Base-by-base conservation (phyloP, 2,113 vertebrate species). In the Tragelaphus imberbis region DNA sequence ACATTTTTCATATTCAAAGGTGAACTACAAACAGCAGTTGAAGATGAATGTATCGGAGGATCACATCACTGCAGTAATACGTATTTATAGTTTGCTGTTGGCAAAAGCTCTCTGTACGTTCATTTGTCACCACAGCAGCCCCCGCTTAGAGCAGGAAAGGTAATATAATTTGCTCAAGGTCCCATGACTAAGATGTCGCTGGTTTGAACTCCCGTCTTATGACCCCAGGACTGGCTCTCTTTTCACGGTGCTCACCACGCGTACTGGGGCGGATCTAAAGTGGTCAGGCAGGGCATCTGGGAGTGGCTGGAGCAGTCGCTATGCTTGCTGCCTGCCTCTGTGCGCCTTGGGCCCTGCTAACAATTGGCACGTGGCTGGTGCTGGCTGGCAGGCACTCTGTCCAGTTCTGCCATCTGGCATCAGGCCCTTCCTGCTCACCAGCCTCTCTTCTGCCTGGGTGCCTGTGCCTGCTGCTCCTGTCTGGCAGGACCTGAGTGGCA, bases 401-500 rank as follows among this genome's bases (percentile, higher is more conserved):
- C 75, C 4, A 0, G 56, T 77, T 84, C 61, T 23, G 59, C 51
- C 15, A 58, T 44, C 91, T 94, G 94, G 94, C 94, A 58, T 17
- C 2, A 19, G 0, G 10, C 63, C 86, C 44, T 94, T 68, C 81
- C 47, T 94, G 36, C 89, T 71, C 89, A 80, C 51, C 71, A 36
- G 4, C 58, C 47, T 61, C 58, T 59, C 92, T 92, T 92, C 97
- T 93, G 63, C 96, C 75, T 58, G 75, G 91, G 58, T 63, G 82
- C 36, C 53, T 63, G 56, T 44, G 51, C 92, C 86, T 63, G 94
- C 95, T 94, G 94, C 82, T 86, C 51, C 58, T 94, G 81, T 95
- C 85, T 94, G 91, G 95, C 89, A 90, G 58, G 55, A 51, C 47
- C 44, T 2, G 8, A 30, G 80, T 53, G 68, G 89, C 81, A 93